Base-by-base conservation (phyloP, 2,797 vertebrate genomes). In the Etheostoma perlongum region DNA sequence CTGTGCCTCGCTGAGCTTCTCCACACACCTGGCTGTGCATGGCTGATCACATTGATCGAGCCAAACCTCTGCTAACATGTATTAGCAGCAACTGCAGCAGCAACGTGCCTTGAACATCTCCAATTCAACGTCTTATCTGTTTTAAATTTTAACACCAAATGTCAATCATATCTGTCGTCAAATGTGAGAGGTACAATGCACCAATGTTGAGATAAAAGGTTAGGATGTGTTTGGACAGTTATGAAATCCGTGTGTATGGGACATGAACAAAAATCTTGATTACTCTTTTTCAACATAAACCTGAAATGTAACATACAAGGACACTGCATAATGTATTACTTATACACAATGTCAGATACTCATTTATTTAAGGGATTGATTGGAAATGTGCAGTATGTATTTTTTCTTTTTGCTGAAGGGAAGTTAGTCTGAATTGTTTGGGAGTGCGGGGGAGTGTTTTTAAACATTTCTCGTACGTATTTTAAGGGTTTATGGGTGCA, bases 1-100 rank as follows among this genome's bases (percentile, higher is more conserved):
- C 74, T 82, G 78, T 89, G 85, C 86, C 72, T 93, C 54, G 19
- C 76, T 80, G 81, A 91, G 86, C 85, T 72, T 87, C 84, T 79
- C 71, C 81, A 69, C 85, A 89, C 92, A 93, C 85, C 88, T 91
- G 84, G 74, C 75, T 83, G 72, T 89, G 82, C 90, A 86, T 74
- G 79, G 61, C 54, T 79, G 84, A 89, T 87, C 72, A 79, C 81
- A 91, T 78, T 84, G 85, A 91, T 90, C 40, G 52, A 84, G 78
- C 60, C 67, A 54, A 85, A 78, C 30, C 40, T 80, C 68, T 59
- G 19, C 63, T 60, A 74, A 73, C 63, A 78, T 46, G 40, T 76
- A 46, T 49, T 4, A 4, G 3, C 27, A 27, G 30, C 55, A 77
- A 62, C 36, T 12, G 36, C 63, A 74, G n/a, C 76, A 61, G 42